Conservation (phyloP, 2,113 vertebrate species). For the Charina bottae region DNA sequence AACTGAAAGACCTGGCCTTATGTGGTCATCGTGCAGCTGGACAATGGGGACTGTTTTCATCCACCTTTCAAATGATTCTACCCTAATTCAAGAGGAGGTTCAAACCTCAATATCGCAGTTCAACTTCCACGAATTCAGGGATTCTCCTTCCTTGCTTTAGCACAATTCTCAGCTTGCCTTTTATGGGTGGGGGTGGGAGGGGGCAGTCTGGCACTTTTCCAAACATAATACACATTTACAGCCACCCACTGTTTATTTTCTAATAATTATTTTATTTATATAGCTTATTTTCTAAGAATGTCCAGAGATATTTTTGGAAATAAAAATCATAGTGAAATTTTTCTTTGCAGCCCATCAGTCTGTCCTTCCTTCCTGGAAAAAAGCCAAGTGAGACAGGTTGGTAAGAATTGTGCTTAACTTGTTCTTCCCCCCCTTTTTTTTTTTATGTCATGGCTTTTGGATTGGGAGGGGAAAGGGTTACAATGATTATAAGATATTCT, state of each 20-base stretch:
- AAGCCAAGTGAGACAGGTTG: not conserved
- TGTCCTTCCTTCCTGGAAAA: not conserved
- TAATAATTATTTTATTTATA: not conserved
- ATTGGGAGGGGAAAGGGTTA: not conserved
- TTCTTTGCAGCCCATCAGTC: not conserved
- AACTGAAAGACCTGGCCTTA: not conserved
- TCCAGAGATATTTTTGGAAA: not conserved
- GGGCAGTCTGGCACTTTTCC: not conserved
- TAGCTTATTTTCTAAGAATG: not conserved
- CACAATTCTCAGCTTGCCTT: not conserved
- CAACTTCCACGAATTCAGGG: not conserved
- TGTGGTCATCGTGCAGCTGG: not conserved
- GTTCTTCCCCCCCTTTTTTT: not conserved
- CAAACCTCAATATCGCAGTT: not conserved
- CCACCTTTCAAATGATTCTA: not conserved
- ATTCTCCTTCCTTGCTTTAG: not conserved
- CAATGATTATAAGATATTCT: not conserved
- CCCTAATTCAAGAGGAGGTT: not conserved
- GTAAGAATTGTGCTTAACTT: not conserved
- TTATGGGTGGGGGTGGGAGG: not conserved
- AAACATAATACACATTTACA: not conserved
- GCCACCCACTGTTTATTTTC: not conserved
- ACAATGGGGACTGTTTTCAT: not conserved
- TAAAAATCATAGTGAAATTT: not conserved
- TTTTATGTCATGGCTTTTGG: not conserved